phyloP scores from a whole-genome alignment of 2,888 invertebrate species.

The Neria commutata region DNA sequence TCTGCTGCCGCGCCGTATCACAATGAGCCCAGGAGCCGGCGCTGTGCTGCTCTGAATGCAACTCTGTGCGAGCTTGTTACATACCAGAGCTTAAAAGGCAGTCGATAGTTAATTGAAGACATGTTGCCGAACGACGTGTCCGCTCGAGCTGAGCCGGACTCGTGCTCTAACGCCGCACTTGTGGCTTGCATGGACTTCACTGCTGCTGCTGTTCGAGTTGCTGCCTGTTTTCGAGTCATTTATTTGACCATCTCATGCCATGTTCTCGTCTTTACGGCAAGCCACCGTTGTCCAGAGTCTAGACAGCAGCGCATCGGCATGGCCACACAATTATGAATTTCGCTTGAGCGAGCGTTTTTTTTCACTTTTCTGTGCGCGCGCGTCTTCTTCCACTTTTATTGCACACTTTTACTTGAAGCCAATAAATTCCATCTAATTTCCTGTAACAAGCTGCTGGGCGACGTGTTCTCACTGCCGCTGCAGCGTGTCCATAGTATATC shows the following conservation, averaged over 20 bases:
- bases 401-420: neutral
- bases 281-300: too few species aligned
- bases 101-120: too few species aligned
- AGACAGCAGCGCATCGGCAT: neutral
- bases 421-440: constrained; percentile 14
- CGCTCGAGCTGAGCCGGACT: neutral
- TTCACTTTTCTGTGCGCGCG: too few species aligned
- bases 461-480: neutral
- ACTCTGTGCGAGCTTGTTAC: constrained; percentile 21
- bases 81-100: constrained; percentile 8
- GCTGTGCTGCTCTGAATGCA: constrained; percentile 5
- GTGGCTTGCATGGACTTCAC: too few species aligned
- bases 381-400: constrained; percentile 8
- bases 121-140: constrained; percentile 1
- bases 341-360: neutral
- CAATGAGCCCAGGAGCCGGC: constrained; percentile 40
- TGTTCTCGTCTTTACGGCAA: too few species aligned
- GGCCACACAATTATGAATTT: constrained; percentile 3
- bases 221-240: constrained; percentile 12
- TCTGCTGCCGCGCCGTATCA: too few species aligned
- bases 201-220: neutral
- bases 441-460: neutral
- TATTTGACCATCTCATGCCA: constrained; percentile 39
- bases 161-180: too few species aligned
- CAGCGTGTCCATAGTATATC: too few species aligned